Percentiles rank a stretch among this genome's conserved stretches.
Evolutionary conservation across 2,113 vertebrate genomes (phyloP).

Genomic region (Coreoperca whiteheadi): DNA sequence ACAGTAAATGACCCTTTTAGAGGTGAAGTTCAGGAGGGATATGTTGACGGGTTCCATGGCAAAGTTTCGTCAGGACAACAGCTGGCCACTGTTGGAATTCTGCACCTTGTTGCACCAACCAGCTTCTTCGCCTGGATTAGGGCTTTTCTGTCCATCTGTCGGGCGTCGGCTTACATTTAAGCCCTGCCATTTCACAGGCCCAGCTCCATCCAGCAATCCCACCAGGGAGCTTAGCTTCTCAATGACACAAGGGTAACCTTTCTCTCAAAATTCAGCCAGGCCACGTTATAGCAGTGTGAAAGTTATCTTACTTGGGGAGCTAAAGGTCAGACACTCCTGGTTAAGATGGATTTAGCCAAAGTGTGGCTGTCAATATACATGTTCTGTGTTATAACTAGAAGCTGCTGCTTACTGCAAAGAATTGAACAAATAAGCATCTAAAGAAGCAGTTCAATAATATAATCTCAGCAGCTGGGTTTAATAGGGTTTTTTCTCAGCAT

Average conservation of each 20-base stretch:
- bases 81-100: constrained; percentile 74
- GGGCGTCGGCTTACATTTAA: constrained; percentile 79
- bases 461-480: background rate
- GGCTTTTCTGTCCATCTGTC: constrained; percentile 82
- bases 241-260: constrained; percentile 75
- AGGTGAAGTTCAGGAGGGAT: constrained; percentile 56
- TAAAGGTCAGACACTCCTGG: constrained; percentile 53
- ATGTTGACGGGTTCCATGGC: constrained; percentile 50
- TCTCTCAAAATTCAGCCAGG: constrained; percentile 56
- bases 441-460: background rate
- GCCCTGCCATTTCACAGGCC: constrained; percentile 78
- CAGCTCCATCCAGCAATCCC: constrained; percentile 54
- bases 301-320: constrained; percentile 36
- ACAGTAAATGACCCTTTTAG: constrained; percentile 8
- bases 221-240: constrained; percentile 67
- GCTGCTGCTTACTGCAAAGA: constrained; percentile 12
- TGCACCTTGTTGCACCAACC: constrained; percentile 78
- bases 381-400: background rate
- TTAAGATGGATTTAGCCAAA: constrained; percentile 53
- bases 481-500: background rate
- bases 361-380: constrained; percentile 19
- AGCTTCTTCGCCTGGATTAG: constrained; percentile 79
- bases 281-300: constrained; percentile 36
- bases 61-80: constrained; percentile 66
- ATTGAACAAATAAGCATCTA: constrained; percentile 12